phyloP scores from a whole-genome alignment of 1,140 invertebrate genomes.

The Calliphora vicina region DNA sequence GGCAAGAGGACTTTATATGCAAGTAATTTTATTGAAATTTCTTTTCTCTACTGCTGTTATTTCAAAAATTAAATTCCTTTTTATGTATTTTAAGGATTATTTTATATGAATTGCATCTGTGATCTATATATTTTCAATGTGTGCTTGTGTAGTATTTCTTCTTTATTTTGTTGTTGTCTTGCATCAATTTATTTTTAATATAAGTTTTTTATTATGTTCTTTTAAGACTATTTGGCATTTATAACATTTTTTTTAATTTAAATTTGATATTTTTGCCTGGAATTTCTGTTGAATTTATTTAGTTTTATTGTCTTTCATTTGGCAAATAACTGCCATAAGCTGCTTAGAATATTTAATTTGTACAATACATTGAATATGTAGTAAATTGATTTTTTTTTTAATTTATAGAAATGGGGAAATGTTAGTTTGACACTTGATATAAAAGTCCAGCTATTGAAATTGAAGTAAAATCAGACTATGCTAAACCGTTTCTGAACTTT shows the following conservation, averaged over 20 bases:
- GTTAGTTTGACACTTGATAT: too few species aligned
- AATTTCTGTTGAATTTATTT: too few species aligned
- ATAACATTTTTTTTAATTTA: neutral
- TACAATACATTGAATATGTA: neutral
- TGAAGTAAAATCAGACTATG: too few species aligned
- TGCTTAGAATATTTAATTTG: slow-evolving; percentile 29
- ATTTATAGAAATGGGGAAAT: too few species aligned
- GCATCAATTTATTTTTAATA: neutral
- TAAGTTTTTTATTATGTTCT: neutral
- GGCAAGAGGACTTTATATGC: too few species aligned
- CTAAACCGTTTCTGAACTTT: too few species aligned
- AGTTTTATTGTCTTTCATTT: too few species aligned
- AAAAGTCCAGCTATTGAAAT: too few species aligned
- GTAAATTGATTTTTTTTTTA: too few species aligned
- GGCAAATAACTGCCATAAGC: slow-evolving; percentile 22
- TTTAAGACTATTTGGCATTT: neutral
- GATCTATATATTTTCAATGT: neutral
- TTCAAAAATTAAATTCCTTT: neutral
- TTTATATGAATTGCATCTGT: neutral
- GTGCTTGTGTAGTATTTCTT: neutral
- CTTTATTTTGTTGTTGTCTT: neutral
- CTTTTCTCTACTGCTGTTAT: neutral
- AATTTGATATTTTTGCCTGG: neutral
- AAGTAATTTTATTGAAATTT: neutral
- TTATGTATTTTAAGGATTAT: slow-evolving; percentile 2